Percentiles rank a stretch among this genome's conserved stretches.
These are phyloP conservation scores for Zaprionus obscuricornis DNA, from an alignment of 2,888 invertebrate species.

Conservation along the genomic window DNA sequence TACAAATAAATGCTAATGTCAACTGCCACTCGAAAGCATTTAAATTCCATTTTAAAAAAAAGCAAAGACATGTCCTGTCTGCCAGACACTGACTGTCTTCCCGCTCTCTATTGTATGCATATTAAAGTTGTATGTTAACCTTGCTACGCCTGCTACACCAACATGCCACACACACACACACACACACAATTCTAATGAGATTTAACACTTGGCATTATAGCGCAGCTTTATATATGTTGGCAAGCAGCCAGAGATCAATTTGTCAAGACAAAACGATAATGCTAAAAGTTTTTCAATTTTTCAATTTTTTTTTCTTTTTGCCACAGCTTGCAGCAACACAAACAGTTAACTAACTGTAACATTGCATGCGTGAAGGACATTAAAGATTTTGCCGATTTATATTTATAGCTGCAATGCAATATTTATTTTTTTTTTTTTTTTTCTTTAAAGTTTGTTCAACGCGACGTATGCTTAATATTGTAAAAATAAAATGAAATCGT, in stretches of 20 bases:
- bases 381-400: too few relatives aligned
- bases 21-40: slow-evolving; percentile 67
- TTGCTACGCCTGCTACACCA: neutral
- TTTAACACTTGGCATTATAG: slow-evolving; percentile 34
- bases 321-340: too few relatives aligned
- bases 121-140: too few relatives aligned
- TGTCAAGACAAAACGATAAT: slow-evolving; percentile 36
- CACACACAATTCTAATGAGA: slow-evolving; percentile 25
- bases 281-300: slow-evolving; percentile 49
- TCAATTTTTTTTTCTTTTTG: slow-evolving; percentile 1
- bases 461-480: too few relatives aligned
- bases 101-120: slow-evolving; percentile 12
- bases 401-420: too few relatives aligned
- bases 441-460: too few relatives aligned
- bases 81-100: slow-evolving; percentile 20
- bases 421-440: too few relatives aligned
- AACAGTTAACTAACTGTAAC: too few relatives aligned
- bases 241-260: slow-evolving; percentile 28
- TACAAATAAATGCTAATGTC: slow-evolving; percentile 73
- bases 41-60: slow-evolving; percentile 71
- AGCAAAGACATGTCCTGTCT: slow-evolving; percentile 60
- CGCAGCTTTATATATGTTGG: too few relatives aligned
- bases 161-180: slow-evolving; percentile 36
- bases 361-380: too few relatives aligned
- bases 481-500: too few relatives aligned